Evolutionary conservation across 1,140 invertebrate genomes (phyloP).

Genomic region (Gryon sp.): DNA sequence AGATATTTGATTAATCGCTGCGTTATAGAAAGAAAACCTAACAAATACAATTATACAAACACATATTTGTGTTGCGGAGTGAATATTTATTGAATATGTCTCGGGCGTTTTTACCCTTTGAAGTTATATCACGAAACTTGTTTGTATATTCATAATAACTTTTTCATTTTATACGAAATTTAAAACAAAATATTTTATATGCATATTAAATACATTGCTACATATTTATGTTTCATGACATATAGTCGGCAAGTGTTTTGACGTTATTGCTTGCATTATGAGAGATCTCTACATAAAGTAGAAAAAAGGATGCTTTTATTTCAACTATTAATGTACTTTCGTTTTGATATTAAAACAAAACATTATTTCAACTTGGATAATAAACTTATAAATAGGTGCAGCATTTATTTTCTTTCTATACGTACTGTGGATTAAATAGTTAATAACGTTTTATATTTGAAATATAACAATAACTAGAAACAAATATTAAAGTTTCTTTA

Average conservation of each 20-base stretch:
- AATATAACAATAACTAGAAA: no score
- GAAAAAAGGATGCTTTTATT: no score
- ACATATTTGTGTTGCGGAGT: not conserved
- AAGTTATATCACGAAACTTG: conserved; percentile 5
- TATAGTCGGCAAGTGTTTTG: no score
- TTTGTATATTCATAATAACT: conserved; percentile 32
- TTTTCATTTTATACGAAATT: conserved; percentile 20
- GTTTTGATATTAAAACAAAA: no score
- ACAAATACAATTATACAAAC: conserved; percentile 1
- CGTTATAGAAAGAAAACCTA: not conserved
- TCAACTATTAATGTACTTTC: no score
- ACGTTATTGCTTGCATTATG: not conserved
- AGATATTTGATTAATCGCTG: conserved; percentile 8
- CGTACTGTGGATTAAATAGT: no score
- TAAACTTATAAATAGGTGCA: no score
- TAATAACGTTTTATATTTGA: no score
- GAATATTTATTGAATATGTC: conserved; percentile 12
- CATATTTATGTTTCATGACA: conserved; percentile 41
- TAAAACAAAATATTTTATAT: conserved; percentile 21
- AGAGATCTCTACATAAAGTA: no score
- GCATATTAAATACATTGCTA: conserved; percentile 27
- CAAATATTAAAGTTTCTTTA: no score
- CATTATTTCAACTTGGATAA: no score
- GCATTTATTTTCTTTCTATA: no score
- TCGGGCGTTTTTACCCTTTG: conserved; percentile 23